Evolutionary conservation across 2,888 invertebrate species (phyloP).

Genomic region (Plagodis dolabraria): DNA sequence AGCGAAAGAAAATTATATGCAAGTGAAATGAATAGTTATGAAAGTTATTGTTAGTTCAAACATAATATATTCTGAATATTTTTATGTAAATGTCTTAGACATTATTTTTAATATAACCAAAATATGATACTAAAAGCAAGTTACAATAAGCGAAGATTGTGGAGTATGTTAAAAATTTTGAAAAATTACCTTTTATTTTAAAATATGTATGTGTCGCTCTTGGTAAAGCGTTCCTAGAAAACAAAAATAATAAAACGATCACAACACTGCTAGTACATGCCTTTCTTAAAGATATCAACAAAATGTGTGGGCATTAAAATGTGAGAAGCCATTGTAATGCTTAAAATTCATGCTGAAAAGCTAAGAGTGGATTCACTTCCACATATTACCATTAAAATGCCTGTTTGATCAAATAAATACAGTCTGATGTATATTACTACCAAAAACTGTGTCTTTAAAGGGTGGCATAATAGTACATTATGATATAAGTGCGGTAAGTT

Average conservation of each 20-base stretch:
- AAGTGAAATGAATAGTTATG: neutral
- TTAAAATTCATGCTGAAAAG: constrained; percentile 26
- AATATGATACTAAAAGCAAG: constrained; percentile 12
- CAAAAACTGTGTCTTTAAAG: too few species aligned
- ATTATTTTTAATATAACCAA: too few species aligned
- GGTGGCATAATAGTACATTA: too few species aligned
- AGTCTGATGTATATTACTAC: too few species aligned
- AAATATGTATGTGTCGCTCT: constrained; percentile 95
- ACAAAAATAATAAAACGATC: constrained; percentile 81
- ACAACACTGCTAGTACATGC: constrained; percentile 73
- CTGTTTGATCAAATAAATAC: neutral
- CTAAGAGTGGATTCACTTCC: constrained; percentile 39
- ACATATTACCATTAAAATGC: constrained; percentile 60
- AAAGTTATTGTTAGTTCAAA: neutral
- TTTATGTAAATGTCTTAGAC: too few species aligned
- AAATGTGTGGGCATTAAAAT: constrained; percentile 3
- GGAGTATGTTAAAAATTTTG: constrained; percentile 44
- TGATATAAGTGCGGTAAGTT: too few species aligned
- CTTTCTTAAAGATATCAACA: constrained; percentile 25
- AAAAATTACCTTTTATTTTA: constrained; percentile 84
- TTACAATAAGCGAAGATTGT: constrained; percentile 24
- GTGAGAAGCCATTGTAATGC: constrained; percentile 13
- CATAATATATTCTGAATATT: too few species aligned
- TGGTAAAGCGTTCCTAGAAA: constrained; percentile 90
- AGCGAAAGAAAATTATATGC: neutral